Base-by-base conservation (phyloP, 2,797 vertebrate species). In the Mionectes olivaceus region DNA sequence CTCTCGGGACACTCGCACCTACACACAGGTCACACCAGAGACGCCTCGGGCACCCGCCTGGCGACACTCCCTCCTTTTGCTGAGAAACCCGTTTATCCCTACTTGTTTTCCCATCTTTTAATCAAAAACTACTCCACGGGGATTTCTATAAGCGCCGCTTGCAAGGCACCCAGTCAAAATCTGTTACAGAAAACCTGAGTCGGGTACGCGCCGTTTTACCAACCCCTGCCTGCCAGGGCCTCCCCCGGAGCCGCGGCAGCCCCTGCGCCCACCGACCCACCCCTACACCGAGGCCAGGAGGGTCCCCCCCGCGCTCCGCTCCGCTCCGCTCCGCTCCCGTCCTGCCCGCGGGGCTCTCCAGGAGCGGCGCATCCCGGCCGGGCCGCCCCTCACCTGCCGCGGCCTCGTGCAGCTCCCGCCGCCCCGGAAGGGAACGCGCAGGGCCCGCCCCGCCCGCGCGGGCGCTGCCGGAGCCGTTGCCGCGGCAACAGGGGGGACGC, bases 161-260 rank as follows among this genome's bases (percentile, higher is more conserved):
- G 43, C 5, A 2, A 2, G 57, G n/a, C 24, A 3, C 11, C 2
- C 18, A 2, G 14, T 1, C 33, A 5, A 2, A 12, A 1, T 1
- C 39, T 28, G 23, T 7, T 1, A 1, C 1, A 4, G 25, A 5
- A 1, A 19, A 6, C 0, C 27, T 2, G 1, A 55, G 50, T 3
- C 28, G 11, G 50, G 50, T 30, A 30, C 30, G 28, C 50, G 30
- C 17, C 17, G 50, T 52, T 52, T 52, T 30, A 30, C 50, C 28
- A 11, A 11, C 10, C 28, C n/a, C 55, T 21, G 55, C 55, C 56
- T 11, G 25, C 25, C 57, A 28, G 35, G 57, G 57, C 57, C 57
- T 28, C 16, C 35, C 5, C 16, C 7, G 56, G 33, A 25, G 56
- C 33, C 24, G 21, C 27, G 28, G 27, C 50, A 52, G 50, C 50